Evolutionary conservation across 2,113 vertebrate genomes (phyloP), one percentile per base, ranked within the genome.

Genomic region (Tychaedon coryphoeus): DNA sequence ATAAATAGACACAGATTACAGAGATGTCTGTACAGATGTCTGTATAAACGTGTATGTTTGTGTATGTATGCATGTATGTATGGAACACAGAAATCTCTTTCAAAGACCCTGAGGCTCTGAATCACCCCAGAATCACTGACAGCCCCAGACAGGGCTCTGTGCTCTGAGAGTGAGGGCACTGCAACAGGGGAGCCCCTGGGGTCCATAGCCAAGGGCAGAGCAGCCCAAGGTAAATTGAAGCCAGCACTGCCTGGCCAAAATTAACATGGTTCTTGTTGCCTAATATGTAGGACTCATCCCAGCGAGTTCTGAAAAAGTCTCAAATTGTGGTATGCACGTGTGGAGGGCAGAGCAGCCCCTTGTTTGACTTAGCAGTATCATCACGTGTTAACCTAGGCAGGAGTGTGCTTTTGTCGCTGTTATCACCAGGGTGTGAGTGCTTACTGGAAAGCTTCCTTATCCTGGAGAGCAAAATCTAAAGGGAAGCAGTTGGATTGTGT

Each of bases 271-370:
- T 31, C 56, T 79, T 12, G 12, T 62, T 94, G 60, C 28, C 31
- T 65, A 23, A 67, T 58, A 33, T 67, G 40, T 42, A 40, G 25
- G 23, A 75, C 4, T 60, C 77, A 57, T 57, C 42, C 50, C 58
- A 65, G 36, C 22, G 58, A 83, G 34, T 19, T 38, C 60, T 75
- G 66, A 60, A 43, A 78, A 86, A 58, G 36, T 47, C 56, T 42
- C 3, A 4, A 33, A 24, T 17, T 90, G 33, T 65, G 4, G 6
- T 56, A 33, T 1, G 2, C 18, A 19, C 0, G 0, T 50, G 43
- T 20, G 84, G 74, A 89, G 47, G 33, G 64, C 64, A 69, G 56
- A 74, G 60, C 50, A 67, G 81, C 48, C 51, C 45, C 62, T 72
- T 54, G 33, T 26, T 78, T 62, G 20, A 2, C 0, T 62, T 72